Percentiles rank a stretch among this genome's conserved stretches.
Conservation (phyloP, 1,140 invertebrate genomes). For the Diprion similis region DNA sequence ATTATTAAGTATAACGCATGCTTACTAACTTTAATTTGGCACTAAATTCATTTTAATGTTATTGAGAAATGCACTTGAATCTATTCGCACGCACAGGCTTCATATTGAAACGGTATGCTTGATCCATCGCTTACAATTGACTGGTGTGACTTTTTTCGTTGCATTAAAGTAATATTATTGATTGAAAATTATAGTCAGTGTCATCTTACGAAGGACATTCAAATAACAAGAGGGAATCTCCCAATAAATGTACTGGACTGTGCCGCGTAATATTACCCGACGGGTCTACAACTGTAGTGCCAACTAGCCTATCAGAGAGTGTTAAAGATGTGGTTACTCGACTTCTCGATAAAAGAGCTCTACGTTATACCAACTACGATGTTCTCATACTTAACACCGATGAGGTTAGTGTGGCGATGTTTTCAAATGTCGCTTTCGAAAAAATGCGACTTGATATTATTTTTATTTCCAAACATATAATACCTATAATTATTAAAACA, state of each 20-base stretch:
- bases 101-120: slow-evolving; percentile 1
- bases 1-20: neutral
- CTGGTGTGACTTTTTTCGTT: neutral
- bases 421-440: slow-evolving; percentile 11
- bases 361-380: slow-evolving; percentile 79
- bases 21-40: neutral
- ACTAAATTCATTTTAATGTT: neutral
- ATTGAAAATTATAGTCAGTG: slow-evolving; percentile 57
- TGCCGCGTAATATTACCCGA: slow-evolving; percentile 91
- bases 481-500: slow-evolving; percentile 12
- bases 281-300: slow-evolving; percentile 90
- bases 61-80: neutral
- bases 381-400: slow-evolving; percentile 67
- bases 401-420: slow-evolving; percentile 54
- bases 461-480: neutral
- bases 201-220: slow-evolving; percentile 59
- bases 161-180: slow-evolving; percentile 14
- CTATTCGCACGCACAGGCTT: neutral
- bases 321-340: slow-evolving; percentile 80
- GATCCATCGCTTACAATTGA: neutral
- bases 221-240: slow-evolving; percentile 58
- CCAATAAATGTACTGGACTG: slow-evolving; percentile 62
- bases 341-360: slow-evolving; percentile 82
- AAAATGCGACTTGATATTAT: neutral
- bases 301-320: slow-evolving; percentile 74